Conservation (phyloP, 2,888 invertebrate species). For the Euproctis similis region DNA sequence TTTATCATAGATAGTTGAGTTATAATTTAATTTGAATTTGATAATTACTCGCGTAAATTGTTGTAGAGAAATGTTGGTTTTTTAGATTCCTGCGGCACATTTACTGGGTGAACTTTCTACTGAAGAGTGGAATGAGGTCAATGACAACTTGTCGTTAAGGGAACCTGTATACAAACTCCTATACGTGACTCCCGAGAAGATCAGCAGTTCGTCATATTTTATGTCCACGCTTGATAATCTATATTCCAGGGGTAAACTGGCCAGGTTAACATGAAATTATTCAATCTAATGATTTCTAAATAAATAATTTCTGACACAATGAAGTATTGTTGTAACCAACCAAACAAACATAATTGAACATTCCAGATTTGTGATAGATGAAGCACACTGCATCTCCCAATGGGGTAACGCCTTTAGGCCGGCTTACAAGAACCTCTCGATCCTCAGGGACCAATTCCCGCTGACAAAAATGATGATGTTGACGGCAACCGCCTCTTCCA, state of each 20-base stretch:
- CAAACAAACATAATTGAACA: no score
- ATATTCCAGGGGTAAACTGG: slow-evolving; percentile 82
- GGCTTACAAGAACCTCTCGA: slow-evolving; percentile 89
- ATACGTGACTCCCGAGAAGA: slow-evolving; percentile 98
- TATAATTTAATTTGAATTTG: no score
- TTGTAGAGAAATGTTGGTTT: no score
- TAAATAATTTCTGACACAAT: no score
- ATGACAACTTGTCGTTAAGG: slow-evolving; percentile 81
- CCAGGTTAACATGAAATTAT: no score
- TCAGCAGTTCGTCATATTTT: slow-evolving; percentile 87
- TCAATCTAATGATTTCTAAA: no score
- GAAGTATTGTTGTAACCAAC: no score
- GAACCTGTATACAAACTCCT: slow-evolving; percentile 87
- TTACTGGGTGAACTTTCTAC: slow-evolving; percentile 85
- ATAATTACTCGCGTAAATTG: no score
- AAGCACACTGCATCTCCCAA: slow-evolving; percentile 98
- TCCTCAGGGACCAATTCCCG: slow-evolving; percentile 79
- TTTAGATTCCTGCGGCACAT: slow-evolving; percentile 90
- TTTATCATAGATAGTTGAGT: no score
- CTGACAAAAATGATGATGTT: slow-evolving; percentile 85
- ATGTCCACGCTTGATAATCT: slow-evolving; percentile 80
- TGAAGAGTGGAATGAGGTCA: slow-evolving; percentile 80
- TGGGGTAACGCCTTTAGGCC: slow-evolving; percentile 98
- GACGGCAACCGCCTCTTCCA: slow-evolving; percentile 97
- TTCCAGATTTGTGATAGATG: slow-evolving; percentile 93